A percentile compares a stretch with the other conserved stretches of the same genome.
phyloP scores from a whole-genome alignment of 2,113 vertebrate species.

The Noctilio leporinus region DNA sequence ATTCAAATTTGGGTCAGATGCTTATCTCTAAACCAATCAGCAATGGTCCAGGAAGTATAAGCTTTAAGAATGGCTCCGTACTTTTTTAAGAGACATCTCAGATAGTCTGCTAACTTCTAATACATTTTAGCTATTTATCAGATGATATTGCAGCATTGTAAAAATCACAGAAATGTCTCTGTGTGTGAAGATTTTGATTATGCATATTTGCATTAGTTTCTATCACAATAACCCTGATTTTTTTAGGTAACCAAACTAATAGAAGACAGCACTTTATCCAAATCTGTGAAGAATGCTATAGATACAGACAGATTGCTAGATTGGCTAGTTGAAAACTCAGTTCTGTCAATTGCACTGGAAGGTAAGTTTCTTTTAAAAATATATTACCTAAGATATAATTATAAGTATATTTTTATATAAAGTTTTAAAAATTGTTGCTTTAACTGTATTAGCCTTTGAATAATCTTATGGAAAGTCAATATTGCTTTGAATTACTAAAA shows the following conservation, averaged over 20 bases:
- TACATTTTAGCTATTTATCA: background rate
- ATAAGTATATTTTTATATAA: background rate
- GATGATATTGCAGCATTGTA: background rate
- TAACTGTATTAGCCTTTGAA: background rate
- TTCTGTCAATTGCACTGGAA: constrained; percentile 97
- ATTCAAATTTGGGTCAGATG: background rate
- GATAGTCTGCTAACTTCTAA: background rate
- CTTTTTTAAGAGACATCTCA: background rate
- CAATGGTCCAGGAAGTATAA: background rate
- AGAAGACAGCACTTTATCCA: constrained; percentile 98
- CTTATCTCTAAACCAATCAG: background rate
- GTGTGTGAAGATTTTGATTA: background rate
- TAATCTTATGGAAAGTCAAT: background rate
- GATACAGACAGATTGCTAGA: constrained; percentile 95
- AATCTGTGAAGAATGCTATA: constrained; percentile 98
- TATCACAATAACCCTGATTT: constrained; percentile 44
- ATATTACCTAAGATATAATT: background rate
- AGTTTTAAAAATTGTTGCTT: background rate
- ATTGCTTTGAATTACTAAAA: background rate
- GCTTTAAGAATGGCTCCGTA: background rate
- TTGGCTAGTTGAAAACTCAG: constrained; percentile 98
- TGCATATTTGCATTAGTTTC: background rate
- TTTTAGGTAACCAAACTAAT: constrained; percentile 96
- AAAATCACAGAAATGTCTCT: background rate
- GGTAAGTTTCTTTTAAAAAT: constrained; percentile 79